Percentiles rank a stretch among this genome's conserved stretches.
phyloP scores from a whole-genome alignment of 1,140 invertebrate species.

The Glossosoma conforme region DNA sequence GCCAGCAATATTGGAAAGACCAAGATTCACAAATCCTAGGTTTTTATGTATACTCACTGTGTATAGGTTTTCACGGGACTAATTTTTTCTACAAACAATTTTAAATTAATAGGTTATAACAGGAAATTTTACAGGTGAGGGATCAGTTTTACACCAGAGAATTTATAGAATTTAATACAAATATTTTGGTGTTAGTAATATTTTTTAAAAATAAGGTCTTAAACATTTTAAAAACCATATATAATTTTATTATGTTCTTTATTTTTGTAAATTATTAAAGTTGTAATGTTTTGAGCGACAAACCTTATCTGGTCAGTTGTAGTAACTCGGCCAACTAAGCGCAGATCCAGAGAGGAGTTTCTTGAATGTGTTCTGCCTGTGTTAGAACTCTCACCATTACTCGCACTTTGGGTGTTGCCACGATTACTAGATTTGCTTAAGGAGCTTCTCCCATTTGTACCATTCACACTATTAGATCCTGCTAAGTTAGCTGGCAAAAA shows the following conservation, averaged over 20 bases:
- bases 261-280: not conserved
- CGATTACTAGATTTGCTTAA: constrained; percentile 37
- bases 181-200: too few relatives aligned
- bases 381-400: constrained; percentile 37
- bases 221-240: too few relatives aligned
- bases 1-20: too few relatives aligned
- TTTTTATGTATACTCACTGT: too few relatives aligned
- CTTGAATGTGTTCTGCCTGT: constrained; percentile 56
- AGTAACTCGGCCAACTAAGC: constrained; percentile 52
- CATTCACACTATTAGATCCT: constrained; percentile 30
- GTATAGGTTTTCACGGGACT: too few relatives aligned
- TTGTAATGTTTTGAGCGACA: not conserved
- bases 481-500: not conserved
- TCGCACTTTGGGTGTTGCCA: constrained; percentile 44
- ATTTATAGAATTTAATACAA: too few relatives aligned
- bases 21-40: too few relatives aligned
- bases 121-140: too few relatives aligned
- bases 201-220: too few relatives aligned
- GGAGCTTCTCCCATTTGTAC: constrained; percentile 37
- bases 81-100: too few relatives aligned
- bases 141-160: too few relatives aligned
- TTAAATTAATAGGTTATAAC: too few relatives aligned
- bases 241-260: not conserved
- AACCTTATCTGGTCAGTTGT: constrained; percentile 48
- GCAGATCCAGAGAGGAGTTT: constrained; percentile 75